Evolutionary conservation across 2,888 invertebrate genomes (phyloP), one percentile per base, ranked within the genome.

Genomic region (Tipula helvola): DNA sequence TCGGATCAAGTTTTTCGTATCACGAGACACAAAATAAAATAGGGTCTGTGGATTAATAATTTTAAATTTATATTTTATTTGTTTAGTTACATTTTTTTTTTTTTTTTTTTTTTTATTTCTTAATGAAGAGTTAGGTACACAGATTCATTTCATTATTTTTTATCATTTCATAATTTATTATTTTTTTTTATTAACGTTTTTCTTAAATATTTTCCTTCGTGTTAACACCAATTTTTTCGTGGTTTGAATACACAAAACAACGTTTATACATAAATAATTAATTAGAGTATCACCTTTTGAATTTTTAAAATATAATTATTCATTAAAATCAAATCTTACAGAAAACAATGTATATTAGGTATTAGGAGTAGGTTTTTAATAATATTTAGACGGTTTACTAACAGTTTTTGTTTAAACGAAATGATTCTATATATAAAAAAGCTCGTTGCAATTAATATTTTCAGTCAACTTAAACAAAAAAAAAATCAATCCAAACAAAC

Each of bases 41-140:
- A 87, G 87, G 88, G 88, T 88, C 88, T 88, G 88, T 88, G 88
- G 88, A 87, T 87, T 86, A 87, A 87, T 86, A 85, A 87, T 87
- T 86, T 83, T 87, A 83, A 83, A 86, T 86, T 86, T 47, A 41
- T 87, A 86, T 86, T 86, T 52, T 83, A 85, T 86, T 87, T 28
- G 84, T 86, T 85, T 52, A 83, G 41, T 41, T 86, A 44, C 44
- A 18, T 86, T 83, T 86, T 28, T 42, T 16, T 86, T 47, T 83
- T 86, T 28, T 42, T 16, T 86, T 47, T 84, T 57, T 71, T 86
- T 84, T 87, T 39, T 39, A 41, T 84, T 28, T 42, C 8, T 44
- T 7, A 85, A 85, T 39, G 18, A 85, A 39, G 42, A n/a, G 42
- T 85, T 44, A 42, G 41, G 18, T 42, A 41, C 39, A 85, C 39